phyloP scores from a whole-genome alignment of 2,888 invertebrate genomes.

The Chromoteleia sp. region DNA sequence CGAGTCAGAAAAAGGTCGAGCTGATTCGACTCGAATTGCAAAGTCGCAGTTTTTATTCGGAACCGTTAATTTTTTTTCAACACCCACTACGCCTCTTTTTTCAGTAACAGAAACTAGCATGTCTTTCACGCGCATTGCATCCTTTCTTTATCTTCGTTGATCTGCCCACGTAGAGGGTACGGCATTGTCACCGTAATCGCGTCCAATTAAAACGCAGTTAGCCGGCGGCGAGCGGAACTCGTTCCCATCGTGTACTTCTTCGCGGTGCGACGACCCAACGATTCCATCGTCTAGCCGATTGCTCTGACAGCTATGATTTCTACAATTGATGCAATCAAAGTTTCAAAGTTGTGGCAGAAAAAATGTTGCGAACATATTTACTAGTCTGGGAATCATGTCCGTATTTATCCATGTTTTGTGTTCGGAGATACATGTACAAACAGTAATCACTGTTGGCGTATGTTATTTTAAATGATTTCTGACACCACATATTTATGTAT shows the following conservation, averaged over 20 bases:
- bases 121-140: constrained; percentile 62
- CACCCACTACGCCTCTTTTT: constrained; percentile 60
- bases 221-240: constrained; percentile 68
- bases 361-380: constrained; percentile 35
- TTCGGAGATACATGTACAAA: constrained; percentile 1
- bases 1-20: constrained; percentile 44
- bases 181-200: constrained; percentile 76
- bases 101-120: constrained; percentile 53
- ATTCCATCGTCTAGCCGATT: constrained; percentile 71
- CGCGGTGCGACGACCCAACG: constrained; percentile 75
- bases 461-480: constrained; percentile 13
- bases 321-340: constrained; percentile 49
- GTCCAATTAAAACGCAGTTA: constrained; percentile 79
- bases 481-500: constrained; percentile 11
- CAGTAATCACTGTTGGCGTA: constrained; percentile 12
- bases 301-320: constrained; percentile 65
- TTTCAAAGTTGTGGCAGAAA: constrained; percentile 32
- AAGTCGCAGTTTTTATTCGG: constrained; percentile 32
- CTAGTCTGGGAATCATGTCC: constrained; percentile 25
- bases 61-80: constrained; percentile 65
- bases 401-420: constrained; percentile 38
- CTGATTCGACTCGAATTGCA: constrained; percentile 48
- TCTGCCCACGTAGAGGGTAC: constrained; percentile 71
- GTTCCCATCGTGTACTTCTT: constrained; percentile 74
- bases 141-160: constrained; percentile 73